These are phyloP conservation scores for Brachypodius melanocephalos DNA, from an alignment of 2,113 vertebrate genomes.

Conservation along the genomic window DNA sequence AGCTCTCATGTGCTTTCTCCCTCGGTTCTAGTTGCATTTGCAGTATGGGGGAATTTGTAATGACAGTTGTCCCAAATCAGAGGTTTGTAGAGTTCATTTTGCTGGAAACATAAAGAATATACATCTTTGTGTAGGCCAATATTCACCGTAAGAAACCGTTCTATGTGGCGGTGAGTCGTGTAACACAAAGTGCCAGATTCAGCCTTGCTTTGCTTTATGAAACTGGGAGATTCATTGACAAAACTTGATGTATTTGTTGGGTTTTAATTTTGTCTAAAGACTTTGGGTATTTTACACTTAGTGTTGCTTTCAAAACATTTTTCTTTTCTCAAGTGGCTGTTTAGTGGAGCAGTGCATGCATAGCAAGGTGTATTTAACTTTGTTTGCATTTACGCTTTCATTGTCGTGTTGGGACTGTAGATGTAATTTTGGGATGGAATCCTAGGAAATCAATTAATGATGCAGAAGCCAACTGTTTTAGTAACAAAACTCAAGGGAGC, in stretches of 20 bases:
- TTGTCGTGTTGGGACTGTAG: conserved; percentile 1
- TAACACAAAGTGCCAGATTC: background rate
- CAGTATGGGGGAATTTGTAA: conserved; percentile 13
- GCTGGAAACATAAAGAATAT: conserved; percentile 39
- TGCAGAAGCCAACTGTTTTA: conserved; percentile 28
- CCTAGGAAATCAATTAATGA: conserved; percentile 52
- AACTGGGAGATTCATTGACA: background rate
- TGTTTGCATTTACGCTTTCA: conserved; percentile 39
- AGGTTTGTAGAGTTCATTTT: conserved; percentile 11
- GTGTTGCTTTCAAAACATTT: background rate
- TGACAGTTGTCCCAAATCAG: conserved; percentile 32
- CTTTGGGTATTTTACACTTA: background rate
- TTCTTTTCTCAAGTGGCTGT: background rate
- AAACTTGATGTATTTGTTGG: background rate
- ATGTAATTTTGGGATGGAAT: conserved; percentile 37
- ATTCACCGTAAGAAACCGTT: background rate
- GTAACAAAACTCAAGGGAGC: background rate
- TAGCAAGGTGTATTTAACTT: background rate
- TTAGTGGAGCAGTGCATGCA: background rate
- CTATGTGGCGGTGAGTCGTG: background rate
- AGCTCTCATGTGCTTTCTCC: conserved; percentile 47
- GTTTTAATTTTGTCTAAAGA: background rate
- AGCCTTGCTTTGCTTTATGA: background rate
- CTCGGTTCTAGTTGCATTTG: conserved; percentile 32
- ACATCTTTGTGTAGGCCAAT: background rate